A percentile compares a stretch with the other conserved stretches of the same genome.
phyloP scores from a whole-genome alignment of 2,797 vertebrate genomes.

The Anguilla megastoma region DNA sequence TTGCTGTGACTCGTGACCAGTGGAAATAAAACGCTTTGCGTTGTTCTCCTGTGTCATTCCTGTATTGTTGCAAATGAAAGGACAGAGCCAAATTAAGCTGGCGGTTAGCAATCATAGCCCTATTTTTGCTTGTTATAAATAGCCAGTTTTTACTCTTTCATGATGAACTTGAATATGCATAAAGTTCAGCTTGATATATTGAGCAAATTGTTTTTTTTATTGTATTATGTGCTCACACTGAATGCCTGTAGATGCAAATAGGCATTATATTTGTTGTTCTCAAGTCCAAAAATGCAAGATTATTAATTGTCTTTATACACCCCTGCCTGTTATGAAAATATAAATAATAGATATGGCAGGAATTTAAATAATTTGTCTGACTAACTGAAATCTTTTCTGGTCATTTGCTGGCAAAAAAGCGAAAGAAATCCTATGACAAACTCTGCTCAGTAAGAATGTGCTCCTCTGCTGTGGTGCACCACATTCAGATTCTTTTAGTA shows the following conservation, averaged over 20 bases:
- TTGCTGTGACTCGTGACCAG: conserved; percentile 43
- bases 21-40: conserved; percentile 39
- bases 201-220: too few species aligned
- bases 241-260: too few species aligned
- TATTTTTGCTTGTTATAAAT: too few species aligned
- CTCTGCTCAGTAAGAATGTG: not conserved
- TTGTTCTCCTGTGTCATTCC: conserved; percentile 15
- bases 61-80: not conserved
- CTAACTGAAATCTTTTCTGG: not conserved
- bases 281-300: not conserved
- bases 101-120: too few species aligned
- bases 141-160: too few species aligned
- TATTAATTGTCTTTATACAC: too few species aligned
- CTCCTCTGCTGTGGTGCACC: not conserved
- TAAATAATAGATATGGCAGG: too few species aligned
- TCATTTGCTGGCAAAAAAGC: not conserved
- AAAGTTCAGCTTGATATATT: too few species aligned
- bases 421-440: not conserved
- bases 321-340: too few species aligned
- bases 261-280: not conserved
- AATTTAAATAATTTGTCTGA: not conserved
- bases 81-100: too few species aligned
- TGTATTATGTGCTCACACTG: too few species aligned
- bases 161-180: too few species aligned
- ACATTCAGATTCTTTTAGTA: not conserved